A percentile compares a stretch with the other conserved stretches of the same genome.
Conservation (phyloP, 2,888 invertebrate species). For the Drosophila birchii region DNA sequence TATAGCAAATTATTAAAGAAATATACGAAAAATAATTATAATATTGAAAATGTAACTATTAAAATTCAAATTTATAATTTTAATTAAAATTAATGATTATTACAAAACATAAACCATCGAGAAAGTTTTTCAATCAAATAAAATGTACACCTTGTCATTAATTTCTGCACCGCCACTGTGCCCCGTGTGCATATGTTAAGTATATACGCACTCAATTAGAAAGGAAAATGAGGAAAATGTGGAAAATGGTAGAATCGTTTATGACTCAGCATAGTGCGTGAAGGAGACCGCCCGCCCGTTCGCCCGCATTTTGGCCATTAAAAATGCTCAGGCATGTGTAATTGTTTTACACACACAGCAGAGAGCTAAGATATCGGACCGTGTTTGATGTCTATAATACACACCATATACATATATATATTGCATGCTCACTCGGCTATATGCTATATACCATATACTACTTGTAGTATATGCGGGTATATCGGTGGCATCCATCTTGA, state of each 20-base stretch:
- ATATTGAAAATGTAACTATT: no score
- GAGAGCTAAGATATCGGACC: conserved; percentile 30
- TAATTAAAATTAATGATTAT: no score
- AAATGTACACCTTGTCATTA: background rate
- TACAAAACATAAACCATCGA: no score
- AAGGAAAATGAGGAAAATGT: conserved; percentile 43
- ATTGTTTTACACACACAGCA: conserved; percentile 46
- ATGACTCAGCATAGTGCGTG: conserved; percentile 56
- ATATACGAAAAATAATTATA: no score
- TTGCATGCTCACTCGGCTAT: conserved; percentile 19
- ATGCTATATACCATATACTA: conserved; percentile 6
- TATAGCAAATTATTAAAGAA: no score
- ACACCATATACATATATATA: conserved; percentile 21
- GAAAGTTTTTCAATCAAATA: background rate
- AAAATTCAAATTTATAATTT: no score
- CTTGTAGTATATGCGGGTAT: conserved; percentile 20
- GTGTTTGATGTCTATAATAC: conserved; percentile 41
- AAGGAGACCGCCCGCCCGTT: conserved; percentile 6
- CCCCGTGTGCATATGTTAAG: conserved; percentile 45
- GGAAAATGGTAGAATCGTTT: conserved; percentile 64
- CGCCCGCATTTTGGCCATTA: conserved; percentile 42
- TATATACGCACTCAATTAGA: conserved; percentile 67
- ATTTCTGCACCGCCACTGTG: background rate
- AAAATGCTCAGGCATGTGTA: conserved; percentile 49
- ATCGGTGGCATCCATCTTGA: conserved; percentile 38